These are phyloP conservation scores for Drosophila merina DNA, from an alignment of 2,888 invertebrate species.

Conservation along the genomic window DNA sequence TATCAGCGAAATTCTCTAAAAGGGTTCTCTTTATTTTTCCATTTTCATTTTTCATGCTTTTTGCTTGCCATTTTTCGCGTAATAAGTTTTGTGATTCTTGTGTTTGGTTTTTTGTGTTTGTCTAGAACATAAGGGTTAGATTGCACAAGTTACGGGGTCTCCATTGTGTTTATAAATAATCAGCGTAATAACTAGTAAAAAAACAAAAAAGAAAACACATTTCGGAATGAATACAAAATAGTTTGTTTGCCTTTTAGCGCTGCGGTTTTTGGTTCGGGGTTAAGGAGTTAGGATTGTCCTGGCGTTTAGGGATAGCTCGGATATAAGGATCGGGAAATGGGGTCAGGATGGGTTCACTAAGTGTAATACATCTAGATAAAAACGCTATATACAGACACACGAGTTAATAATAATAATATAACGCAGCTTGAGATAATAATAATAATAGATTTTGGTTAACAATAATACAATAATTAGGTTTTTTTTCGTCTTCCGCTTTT, in stretches of 20 bases:
- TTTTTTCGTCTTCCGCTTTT: constrained; percentile 40
- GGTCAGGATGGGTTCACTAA: constrained; percentile 51
- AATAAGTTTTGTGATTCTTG: constrained; percentile 62
- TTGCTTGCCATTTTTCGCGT: constrained; percentile 49
- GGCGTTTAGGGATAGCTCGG: constrained; percentile 8
- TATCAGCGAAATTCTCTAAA: constrained; percentile 80
- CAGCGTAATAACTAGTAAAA: constrained; percentile 59
- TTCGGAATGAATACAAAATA: constrained; percentile 72
- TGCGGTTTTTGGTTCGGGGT: constrained; percentile 28
- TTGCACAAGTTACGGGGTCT: constrained; percentile 69
- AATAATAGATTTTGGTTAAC: constrained; percentile 74
- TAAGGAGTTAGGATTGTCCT: constrained; percentile 28
- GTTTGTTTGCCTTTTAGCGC: constrained; percentile 66
- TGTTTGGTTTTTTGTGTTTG: constrained; percentile 43
- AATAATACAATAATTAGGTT: constrained; percentile 80
- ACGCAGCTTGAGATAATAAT: constrained; percentile 72
- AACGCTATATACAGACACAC: constrained; percentile 77
- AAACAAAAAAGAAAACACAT: constrained; percentile 53
- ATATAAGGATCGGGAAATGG: constrained; percentile 4
- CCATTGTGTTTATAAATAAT: constrained; percentile 61
- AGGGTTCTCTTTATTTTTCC: constrained; percentile 72
- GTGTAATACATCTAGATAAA: constrained; percentile 79
- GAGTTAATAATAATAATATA: constrained; percentile 77
- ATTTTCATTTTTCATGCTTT: constrained; percentile 33
- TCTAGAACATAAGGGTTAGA: constrained; percentile 61